Conservation (phyloP, 2,797 vertebrate species). For the Hybognathus amarus region DNA sequence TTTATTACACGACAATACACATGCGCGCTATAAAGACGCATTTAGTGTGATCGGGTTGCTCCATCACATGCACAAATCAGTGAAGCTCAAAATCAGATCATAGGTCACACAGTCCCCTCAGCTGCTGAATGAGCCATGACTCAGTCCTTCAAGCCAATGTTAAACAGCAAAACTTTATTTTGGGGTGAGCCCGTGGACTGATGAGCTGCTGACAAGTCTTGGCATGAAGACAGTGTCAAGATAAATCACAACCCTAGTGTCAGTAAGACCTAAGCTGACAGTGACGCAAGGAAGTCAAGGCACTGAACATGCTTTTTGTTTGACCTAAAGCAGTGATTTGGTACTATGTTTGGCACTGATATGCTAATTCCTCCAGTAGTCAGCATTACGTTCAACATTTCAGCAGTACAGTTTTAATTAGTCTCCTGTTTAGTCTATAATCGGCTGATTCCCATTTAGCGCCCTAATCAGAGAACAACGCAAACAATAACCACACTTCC, state of each 20-base stretch:
- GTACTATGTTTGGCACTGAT: background rate
- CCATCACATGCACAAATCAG: background rate
- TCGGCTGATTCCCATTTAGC: background rate
- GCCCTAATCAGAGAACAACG: background rate
- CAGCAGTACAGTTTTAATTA: background rate
- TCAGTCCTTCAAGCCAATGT: background rate
- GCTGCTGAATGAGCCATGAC: background rate
- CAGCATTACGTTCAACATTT: conserved; percentile 8
- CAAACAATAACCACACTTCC: background rate
- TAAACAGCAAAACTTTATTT: background rate
- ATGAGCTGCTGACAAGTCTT: background rate
- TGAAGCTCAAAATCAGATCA: background rate
- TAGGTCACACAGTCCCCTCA: background rate
- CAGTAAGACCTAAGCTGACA: background rate
- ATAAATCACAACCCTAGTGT: background rate
- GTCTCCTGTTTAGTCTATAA: conserved; percentile 19
- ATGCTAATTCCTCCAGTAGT: background rate
- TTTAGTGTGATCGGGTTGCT: no score
- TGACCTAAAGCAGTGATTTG: background rate
- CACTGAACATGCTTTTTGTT: background rate
- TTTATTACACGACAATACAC: no score
- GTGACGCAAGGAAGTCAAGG: background rate
- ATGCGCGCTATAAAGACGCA: no score
- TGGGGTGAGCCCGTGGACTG: background rate
- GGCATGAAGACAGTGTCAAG: background rate